Evolutionary conservation across 2,888 invertebrate genomes (phyloP).

Genomic region (Dicyrtomina minuta): DNA sequence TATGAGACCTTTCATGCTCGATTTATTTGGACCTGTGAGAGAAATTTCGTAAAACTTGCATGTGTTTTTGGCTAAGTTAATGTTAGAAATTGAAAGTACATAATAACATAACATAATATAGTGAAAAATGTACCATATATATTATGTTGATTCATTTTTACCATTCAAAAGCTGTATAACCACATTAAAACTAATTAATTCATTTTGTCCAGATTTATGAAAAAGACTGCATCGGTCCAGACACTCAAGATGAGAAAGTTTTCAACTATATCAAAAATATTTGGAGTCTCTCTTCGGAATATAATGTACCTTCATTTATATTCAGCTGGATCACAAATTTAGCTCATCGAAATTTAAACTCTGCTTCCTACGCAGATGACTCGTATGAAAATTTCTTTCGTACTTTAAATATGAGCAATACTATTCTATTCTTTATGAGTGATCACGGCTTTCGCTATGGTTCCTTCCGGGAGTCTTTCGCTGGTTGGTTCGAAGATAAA

Average conservation of each 20-base stretch:
- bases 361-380: conserved; percentile 39
- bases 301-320: conserved; percentile 39
- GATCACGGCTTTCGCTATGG: conserved; percentile 75
- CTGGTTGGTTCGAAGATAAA: conserved; percentile 67
- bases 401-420: conserved; percentile 63
- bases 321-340: conserved; percentile 47
- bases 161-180: no score
- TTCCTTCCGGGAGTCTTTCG: conserved; percentile 65
- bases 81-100: no score
- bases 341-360: conserved; percentile 41
- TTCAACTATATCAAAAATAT: conserved; percentile 40
- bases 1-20: conserved; percentile 70
- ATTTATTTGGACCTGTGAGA: conserved; percentile 30
- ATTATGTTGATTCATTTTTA: background rate
- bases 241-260: conserved; percentile 43
- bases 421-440: conserved; percentile 70
- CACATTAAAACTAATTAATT: background rate
- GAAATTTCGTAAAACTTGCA: no score
- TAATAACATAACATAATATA: no score
- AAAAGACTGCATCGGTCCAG: conserved; percentile 42
- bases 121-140: background rate
- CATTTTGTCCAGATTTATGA: background rate
- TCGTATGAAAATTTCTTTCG: conserved; percentile 34
- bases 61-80: no score
- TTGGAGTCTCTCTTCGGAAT: conserved; percentile 20